phyloP scores from a whole-genome alignment of 2,113 vertebrate species.

The Ellobius talpinus region DNA sequence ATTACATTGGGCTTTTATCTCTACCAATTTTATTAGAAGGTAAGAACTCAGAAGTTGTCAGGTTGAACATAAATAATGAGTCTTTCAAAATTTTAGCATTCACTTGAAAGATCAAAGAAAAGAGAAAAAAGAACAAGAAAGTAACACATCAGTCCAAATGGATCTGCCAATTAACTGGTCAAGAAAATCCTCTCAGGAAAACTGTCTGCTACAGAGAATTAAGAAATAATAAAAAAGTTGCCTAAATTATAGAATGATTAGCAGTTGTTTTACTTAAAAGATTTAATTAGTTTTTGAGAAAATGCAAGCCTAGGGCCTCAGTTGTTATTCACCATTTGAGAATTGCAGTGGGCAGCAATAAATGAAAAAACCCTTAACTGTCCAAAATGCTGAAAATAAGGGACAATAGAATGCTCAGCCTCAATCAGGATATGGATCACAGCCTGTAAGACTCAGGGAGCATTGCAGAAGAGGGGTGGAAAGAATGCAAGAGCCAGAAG shows the following conservation, averaged over 20 bases:
- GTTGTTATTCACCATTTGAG: background rate
- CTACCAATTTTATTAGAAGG: constrained; percentile 19
- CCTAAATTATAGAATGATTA: background rate
- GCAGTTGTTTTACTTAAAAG: constrained; percentile 30
- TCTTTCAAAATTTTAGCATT: constrained; percentile 30
- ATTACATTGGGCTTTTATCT: background rate
- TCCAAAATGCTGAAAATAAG: background rate
- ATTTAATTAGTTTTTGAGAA: constrained; percentile 39
- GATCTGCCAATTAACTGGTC: background rate
- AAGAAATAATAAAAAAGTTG: background rate
- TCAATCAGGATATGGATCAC: background rate
- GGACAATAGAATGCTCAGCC: background rate
- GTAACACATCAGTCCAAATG: background rate
- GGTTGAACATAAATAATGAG: background rate
- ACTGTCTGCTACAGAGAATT: background rate
- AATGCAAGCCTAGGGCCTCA: background rate
- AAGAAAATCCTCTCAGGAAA: background rate
- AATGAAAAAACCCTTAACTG: background rate
- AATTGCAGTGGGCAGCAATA: background rate
- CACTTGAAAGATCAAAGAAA: constrained; percentile 31
- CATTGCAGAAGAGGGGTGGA: background rate
- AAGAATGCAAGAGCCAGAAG: background rate
- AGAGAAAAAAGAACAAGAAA: background rate
- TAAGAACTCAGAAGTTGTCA: background rate
- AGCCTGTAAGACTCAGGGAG: background rate